phyloP scores from a whole-genome alignment of 2,797 vertebrate species.

The Atherinosoma microstoma region DNA sequence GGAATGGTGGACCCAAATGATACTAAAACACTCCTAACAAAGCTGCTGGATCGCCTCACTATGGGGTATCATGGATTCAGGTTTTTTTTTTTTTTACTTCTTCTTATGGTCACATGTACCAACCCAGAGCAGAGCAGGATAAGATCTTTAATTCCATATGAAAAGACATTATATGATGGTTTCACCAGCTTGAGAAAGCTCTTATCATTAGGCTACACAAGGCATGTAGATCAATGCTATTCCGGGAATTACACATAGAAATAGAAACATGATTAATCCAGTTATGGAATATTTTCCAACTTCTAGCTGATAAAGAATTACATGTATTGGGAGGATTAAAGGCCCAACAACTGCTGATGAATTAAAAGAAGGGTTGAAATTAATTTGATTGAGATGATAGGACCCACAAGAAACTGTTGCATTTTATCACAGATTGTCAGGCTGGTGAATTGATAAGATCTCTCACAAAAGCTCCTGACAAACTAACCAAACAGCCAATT shows the following conservation, averaged over 20 bases:
- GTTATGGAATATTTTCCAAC: slow-evolving; percentile 19
- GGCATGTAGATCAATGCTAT: not conserved
- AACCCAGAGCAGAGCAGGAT: not conserved
- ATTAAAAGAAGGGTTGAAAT: slow-evolving; percentile 22
- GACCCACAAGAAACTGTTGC: slow-evolving; percentile 17
- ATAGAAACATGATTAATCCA: slow-evolving; percentile 23
- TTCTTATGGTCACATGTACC: slow-evolving; percentile 1
- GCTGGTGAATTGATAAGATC: slow-evolving; percentile 25
- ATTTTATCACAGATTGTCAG: slow-evolving; percentile 46
- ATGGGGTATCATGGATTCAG: not conserved
- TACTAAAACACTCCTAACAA: not conserved
- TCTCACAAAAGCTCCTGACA: slow-evolving; percentile 19
- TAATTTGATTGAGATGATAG: slow-evolving; percentile 33
- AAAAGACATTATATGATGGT: slow-evolving; percentile 10
- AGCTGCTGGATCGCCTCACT: not conserved
- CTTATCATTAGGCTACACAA: slow-evolving; percentile 5
- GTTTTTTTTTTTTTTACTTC: not conserved
- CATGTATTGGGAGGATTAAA: slow-evolving; percentile 27
- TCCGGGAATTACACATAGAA: slow-evolving; percentile 18
- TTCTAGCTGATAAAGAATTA: slow-evolving; percentile 8
- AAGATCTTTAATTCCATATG: slow-evolving; percentile 3
- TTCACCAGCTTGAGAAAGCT: slow-evolving; percentile 6
- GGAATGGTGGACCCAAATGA: no score
- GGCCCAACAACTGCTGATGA: slow-evolving; percentile 22
- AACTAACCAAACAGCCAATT: slow-evolving; percentile 11